Percentiles rank a stretch among this genome's conserved stretches.
These are phyloP conservation scores for Nephila pilipes DNA, from an alignment of 1,140 invertebrate species.

Conservation along the genomic window DNA sequence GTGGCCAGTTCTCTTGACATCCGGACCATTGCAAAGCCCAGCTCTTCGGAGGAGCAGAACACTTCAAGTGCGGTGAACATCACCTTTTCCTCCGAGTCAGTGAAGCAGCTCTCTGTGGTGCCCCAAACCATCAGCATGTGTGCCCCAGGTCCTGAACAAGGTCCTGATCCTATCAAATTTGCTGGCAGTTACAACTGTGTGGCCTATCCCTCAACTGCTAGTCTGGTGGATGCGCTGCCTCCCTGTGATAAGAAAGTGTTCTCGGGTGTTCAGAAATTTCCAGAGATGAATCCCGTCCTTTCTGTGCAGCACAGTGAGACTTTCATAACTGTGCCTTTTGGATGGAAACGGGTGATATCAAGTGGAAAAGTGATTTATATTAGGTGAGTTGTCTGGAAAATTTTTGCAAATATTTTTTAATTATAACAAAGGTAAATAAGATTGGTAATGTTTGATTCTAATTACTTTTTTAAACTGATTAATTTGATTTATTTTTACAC, in stretches of 20 bases:
- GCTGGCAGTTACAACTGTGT: conserved; percentile 20
- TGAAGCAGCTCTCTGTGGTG: not conserved
- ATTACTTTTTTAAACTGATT: too few species aligned
- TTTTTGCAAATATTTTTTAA: too few species aligned
- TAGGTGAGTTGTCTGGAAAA: conserved; percentile 81
- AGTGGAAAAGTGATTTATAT: conserved; percentile 84
- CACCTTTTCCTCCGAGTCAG: not conserved
- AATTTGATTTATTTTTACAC: too few species aligned
- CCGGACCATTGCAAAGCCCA: conserved; percentile 3
- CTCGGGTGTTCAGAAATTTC: conserved; percentile 41
- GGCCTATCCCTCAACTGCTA: not conserved
- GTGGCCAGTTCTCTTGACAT: conserved; percentile 27
- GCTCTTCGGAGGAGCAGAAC: conserved; percentile 29
- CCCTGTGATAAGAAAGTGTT: conserved; percentile 43
- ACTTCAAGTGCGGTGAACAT: not conserved
- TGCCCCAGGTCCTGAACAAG: not conserved
- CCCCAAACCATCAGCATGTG: conserved; percentile 18
- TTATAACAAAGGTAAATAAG: too few species aligned
- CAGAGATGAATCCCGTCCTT: not conserved
- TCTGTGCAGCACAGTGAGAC: conserved; percentile 58
- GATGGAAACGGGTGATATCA: conserved; percentile 83
- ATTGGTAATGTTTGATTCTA: too few species aligned
- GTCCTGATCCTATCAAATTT: not conserved
- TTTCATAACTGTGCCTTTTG: conserved; percentile 83
- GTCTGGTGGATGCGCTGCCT: not conserved